Evolutionary conservation across 1,140 invertebrate genomes (phyloP), one percentile per base, ranked within the genome.

Genomic region (Procambarus clarkii): DNA sequence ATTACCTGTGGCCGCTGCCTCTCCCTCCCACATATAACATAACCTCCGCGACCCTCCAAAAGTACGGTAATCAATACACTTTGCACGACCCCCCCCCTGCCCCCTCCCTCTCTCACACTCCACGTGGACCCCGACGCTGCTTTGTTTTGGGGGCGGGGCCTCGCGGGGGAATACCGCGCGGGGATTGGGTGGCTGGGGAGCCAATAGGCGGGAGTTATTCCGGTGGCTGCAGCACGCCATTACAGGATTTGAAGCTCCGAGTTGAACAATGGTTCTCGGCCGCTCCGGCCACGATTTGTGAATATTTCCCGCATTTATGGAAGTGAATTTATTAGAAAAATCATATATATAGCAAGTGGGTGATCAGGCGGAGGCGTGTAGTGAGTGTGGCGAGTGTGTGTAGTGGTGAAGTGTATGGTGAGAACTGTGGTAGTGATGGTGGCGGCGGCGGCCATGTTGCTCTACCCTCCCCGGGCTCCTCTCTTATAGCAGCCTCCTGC

Each of bases 351-450:
- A 82, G 79, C 71, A 74, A 89, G 87, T 89, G 58, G 48, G 74
- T 71, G 18, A 71, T 82, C 21, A 50, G 24, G 48, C 94, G 9
- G 93, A 93, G 92, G 92, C 93, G 34, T 94, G 94, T 93, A 92
- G 82, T 94, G 81, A 85, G 93, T 46, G 93, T 54, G 50, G 50
- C 13, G 45, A 76, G 34, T 21, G 45, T 69, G 83, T 48, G 46
- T 48, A 45, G 83, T 86, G 69, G 44, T 48, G n/a, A 21, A 34
- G 82, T 46, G 60, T 13, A 46, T 34, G 1, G 82, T 45, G 44
- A 11, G 44, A 9, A 45, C 4, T 58, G 54, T 58, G 54, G 64
- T 34, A 1, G 34, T 34, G 34, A 34, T 34, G 34, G 34, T 34
- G 34, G 34, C 34, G 64, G 11, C 21, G 34, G 34, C 34, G 64